These are phyloP conservation scores for Cyclopterus lumpus DNA, from an alignment of 2,797 vertebrate genomes.

Conservation along the genomic window DNA sequence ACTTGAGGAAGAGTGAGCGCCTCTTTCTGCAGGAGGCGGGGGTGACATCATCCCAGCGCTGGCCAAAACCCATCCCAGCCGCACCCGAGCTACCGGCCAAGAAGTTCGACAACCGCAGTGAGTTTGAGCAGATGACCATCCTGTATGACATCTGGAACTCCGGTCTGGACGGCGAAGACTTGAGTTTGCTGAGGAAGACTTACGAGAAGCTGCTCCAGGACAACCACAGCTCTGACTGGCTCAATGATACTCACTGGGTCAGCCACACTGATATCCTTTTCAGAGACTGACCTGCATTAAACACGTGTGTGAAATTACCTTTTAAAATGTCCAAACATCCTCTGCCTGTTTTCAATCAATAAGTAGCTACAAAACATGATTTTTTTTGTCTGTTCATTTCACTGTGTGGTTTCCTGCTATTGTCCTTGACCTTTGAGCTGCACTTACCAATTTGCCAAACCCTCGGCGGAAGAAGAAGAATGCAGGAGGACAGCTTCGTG, in stretches of 20 bases:
- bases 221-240: slow-evolving; percentile 91
- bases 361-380: background rate
- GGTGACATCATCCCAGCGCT: slow-evolving; percentile 64
- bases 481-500: slow-evolving; percentile 83
- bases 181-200: slow-evolving; percentile 86
- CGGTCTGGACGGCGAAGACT: slow-evolving; percentile 90
- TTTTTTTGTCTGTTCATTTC: background rate
- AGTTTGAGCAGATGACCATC: slow-evolving; percentile 97
- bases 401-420: slow-evolving; percentile 19
- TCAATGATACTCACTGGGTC: slow-evolving; percentile 98
- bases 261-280: slow-evolving; percentile 93
- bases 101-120: slow-evolving; percentile 85
- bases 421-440: slow-evolving; percentile 83
- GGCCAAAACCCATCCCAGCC: slow-evolving; percentile 56
- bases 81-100: background rate
- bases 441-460: slow-evolving; percentile 93
- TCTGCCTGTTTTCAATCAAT: background rate
- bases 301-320: background rate
- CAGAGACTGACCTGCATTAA: background rate
- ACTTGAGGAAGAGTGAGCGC: slow-evolving; percentile 84
- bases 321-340: background rate
- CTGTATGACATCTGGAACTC: slow-evolving; percentile 96
- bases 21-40: slow-evolving; percentile 85
- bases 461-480: slow-evolving; percentile 89
- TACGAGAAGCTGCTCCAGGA: slow-evolving; percentile 92